phyloP scores from a whole-genome alignment of 2,888 invertebrate species.

The Rhopalosiphum nymphaeae region DNA sequence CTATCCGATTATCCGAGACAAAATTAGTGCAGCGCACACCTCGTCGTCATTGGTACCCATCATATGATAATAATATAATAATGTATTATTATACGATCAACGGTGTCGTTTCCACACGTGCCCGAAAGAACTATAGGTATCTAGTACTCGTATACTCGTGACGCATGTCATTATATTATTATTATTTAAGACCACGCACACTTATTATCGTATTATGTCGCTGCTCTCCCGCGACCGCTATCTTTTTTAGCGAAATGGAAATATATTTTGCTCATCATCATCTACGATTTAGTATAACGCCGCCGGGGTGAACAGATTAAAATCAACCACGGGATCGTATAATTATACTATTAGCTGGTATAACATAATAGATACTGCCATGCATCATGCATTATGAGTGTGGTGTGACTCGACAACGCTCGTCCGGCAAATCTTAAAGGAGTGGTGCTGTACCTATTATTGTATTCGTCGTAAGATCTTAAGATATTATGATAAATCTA shows the following conservation, averaged over 20 bases:
- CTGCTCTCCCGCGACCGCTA: background rate
- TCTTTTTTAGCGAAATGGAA: background rate
- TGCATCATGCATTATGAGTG: background rate
- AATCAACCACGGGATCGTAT: background rate
- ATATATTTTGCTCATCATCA: background rate
- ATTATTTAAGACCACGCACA: background rate
- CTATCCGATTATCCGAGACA: background rate
- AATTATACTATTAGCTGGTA: background rate
- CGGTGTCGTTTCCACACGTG: background rate
- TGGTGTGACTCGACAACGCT: background rate
- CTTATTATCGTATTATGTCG: background rate
- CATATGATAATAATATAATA: background rate
- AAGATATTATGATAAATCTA: background rate
- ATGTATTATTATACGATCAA: background rate
- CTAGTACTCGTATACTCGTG: background rate
- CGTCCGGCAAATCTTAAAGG: background rate
- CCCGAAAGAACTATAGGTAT: background rate
- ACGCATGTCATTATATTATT: background rate
- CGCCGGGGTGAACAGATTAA: background rate
- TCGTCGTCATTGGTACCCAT: background rate
- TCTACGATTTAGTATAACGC: background rate
- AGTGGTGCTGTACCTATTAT: background rate
- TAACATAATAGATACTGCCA: background rate
- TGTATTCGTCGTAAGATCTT: background rate
- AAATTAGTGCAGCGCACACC: background rate